Evolutionary conservation across 2,113 vertebrate genomes (phyloP).

Genomic region (Mastomys coucha): DNA sequence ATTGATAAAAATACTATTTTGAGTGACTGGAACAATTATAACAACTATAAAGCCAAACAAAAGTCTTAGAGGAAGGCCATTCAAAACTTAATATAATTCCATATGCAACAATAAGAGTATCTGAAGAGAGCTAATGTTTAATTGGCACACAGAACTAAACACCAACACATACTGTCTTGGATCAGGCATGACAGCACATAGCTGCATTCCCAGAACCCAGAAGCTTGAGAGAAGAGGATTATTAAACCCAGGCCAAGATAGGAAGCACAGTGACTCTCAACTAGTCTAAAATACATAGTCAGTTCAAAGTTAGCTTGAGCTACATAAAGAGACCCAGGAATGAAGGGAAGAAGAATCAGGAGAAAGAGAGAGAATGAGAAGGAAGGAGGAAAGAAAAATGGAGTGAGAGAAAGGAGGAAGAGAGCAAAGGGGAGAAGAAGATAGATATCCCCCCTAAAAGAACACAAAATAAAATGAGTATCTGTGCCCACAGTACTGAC

Average conservation of each 20-base stretch:
- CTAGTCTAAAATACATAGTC: background rate
- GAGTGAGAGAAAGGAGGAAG: background rate
- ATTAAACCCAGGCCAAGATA: background rate
- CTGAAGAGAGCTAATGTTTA: background rate
- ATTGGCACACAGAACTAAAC: background rate
- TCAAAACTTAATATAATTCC: background rate
- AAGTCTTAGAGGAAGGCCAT: background rate
- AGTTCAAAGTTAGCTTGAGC: background rate
- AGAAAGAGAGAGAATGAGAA: background rate
- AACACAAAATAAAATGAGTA: background rate
- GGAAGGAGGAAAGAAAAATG: background rate
- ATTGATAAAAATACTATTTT: background rate
- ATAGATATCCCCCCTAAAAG: background rate
- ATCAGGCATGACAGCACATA: too few species aligned
- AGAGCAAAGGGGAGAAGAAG: background rate
- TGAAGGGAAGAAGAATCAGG: background rate
- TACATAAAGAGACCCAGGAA: background rate
- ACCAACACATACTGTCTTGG: background rate
- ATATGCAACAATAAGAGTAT: background rate
- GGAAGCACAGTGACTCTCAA: background rate
- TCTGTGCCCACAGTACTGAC: background rate
- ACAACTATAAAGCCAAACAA: background rate
- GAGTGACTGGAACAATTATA: background rate
- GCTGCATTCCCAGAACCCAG: background rate
- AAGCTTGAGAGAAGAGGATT: background rate